Conservation (phyloP, 2,113 vertebrate species). For the Anhinga anhinga region DNA sequence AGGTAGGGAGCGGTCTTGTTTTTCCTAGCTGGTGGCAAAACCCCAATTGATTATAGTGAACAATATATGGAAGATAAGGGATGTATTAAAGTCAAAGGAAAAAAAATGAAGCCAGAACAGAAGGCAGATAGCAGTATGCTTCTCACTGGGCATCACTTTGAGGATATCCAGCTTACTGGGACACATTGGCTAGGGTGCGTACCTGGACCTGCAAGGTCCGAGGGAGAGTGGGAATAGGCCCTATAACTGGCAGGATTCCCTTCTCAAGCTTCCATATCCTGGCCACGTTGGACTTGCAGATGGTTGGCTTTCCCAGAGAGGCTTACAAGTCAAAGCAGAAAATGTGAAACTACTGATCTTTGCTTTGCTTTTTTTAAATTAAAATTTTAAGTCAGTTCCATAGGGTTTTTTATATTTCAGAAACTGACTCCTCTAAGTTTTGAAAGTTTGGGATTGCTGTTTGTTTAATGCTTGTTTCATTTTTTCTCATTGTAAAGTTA, state of each 20-base stretch:
- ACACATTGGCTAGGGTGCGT: accelerated
- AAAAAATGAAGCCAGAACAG: not conserved
- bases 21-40: not conserved
- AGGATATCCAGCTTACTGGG: not conserved
- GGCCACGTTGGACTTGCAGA: not conserved
- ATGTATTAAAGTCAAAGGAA: not conserved
- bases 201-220: not conserved
- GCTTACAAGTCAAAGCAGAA: not conserved
- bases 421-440: not conserved
- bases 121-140: not conserved
- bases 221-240: not conserved
- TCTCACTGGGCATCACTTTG: not conserved
- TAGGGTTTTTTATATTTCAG: not conserved
- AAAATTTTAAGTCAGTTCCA: not conserved
- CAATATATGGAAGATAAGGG: not conserved
- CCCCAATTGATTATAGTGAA: not conserved
- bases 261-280: not conserved
- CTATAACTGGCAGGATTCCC: not conserved
- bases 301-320: not conserved
- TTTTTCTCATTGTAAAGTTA: not conserved
- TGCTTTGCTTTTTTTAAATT: not conserved
- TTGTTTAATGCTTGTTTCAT: not conserved
- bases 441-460: not conserved
- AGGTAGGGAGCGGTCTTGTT: not conserved
- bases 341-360: not conserved